Conservation (phyloP, 2,113 vertebrate genomes). For the human region GRCh38 chr5:14235001-14235500, state of each 20-base stretch:
- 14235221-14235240: not conserved
- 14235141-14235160: not conserved
- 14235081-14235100: not conserved
- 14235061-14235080: not conserved
- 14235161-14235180: not conserved
- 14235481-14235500: not conserved
- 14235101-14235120: conserved; percentile 23
- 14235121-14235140: not conserved
- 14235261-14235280: not conserved
- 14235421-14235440: not conserved
- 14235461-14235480: not conserved
- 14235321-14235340: not conserved
- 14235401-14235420: too few relatives aligned
- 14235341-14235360: not conserved
- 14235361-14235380: not conserved
- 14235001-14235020: not conserved
- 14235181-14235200: not conserved
- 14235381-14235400: not conserved
- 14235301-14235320: not conserved
- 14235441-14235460: not conserved
- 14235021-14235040: not conserved
- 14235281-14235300: not conserved
- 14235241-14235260: not conserved
- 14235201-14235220: conserved; percentile 12
- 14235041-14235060: not conserved